Base-by-base conservation (phyloP, 1,140 invertebrate genomes). In the Drosophila sproati region DNA sequence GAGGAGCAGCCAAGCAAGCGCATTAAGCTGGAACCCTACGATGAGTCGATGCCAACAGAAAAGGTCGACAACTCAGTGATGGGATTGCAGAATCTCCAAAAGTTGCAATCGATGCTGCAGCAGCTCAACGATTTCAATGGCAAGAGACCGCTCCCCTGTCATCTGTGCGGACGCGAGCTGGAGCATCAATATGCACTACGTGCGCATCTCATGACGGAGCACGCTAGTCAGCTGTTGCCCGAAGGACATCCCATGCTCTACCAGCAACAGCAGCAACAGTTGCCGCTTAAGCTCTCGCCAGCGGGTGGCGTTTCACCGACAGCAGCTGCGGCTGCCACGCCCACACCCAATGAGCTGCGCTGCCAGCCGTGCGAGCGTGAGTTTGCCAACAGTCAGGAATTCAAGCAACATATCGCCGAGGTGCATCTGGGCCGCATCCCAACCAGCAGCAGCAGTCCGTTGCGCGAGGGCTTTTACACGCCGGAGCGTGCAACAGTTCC, bases 51-150 rank as follows among this genome's bases (percentile, higher is more conserved):
- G 7, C 78, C 62, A 3, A 12, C 61, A 0, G 79, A 82, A 3
- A 75, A 91, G 48, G 20, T 77, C 0, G 43, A 76, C 45, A 50
- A 55, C 43, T 28, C 91, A 69, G 66, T 92, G 78, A 51, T 91
- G 55, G 75, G 76, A 0, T 41, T 92, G 69, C 91, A 92, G 64
- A 97, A 98, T 80, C 93, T 98, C 4, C 96, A 97, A 76, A 98
- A 98, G 91, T 93, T 98, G 20, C 97, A 98, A 92, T 96, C 96
- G 0, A 98, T 98, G 97, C 96, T 98, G 75, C 94, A 97, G 54
- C 97, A 98, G 92, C 92, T 98, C 52, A 98, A 98, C 87, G 96
- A 96, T 61, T 93, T 96, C 35, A 95, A 96, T 71, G 94, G 91
- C 92, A 95, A 94, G 91, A 94, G 94, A 3, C 91, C 94, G 0